Evolutionary conservation across 2,888 invertebrate genomes (phyloP).

Genomic region (Leptinotarsa peninsularis): DNA sequence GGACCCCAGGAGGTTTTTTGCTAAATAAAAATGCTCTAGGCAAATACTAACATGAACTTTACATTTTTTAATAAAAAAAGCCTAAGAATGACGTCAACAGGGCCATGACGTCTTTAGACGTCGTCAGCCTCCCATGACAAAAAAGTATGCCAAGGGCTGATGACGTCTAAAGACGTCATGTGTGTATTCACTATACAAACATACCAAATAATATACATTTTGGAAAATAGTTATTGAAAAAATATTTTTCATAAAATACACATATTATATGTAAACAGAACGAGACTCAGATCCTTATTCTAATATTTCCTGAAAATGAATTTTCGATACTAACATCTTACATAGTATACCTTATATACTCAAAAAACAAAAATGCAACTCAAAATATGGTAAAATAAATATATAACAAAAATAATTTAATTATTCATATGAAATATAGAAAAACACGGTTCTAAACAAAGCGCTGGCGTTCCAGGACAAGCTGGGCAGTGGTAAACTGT

Average conservation of each 20-base stretch:
- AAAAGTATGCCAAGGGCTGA: constrained; percentile 19
- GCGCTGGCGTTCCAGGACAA: constrained; percentile 26
- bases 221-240: constrained; percentile 13
- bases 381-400: constrained; percentile 21
- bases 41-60: constrained; percentile 23
- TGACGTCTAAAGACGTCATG: constrained; percentile 24
- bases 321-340: constrained; percentile 4
- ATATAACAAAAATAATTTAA: constrained; percentile 25
- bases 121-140: constrained; percentile 20
- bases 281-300: constrained; percentile 7
- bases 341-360: constrained; percentile 13
- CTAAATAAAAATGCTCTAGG: constrained; percentile 21
- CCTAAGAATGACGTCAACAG: constrained; percentile 18
- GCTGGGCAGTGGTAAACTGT: constrained; percentile 25
- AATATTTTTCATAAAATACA: constrained; percentile 8
- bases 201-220: constrained; percentile 16
- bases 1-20: constrained; percentile 22
- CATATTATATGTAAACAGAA: background rate
- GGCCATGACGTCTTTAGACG: constrained; percentile 24
- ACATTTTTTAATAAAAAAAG: constrained; percentile 10
- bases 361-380: constrained; percentile 12
- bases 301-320: constrained; percentile 7
- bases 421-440: constrained; percentile 27
- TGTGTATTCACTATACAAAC: constrained; percentile 11
- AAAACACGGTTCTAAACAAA: constrained; percentile 28